Evolutionary conservation across 2,113 vertebrate genomes (phyloP).

Genomic region (Phoxinus phoxinus): DNA sequence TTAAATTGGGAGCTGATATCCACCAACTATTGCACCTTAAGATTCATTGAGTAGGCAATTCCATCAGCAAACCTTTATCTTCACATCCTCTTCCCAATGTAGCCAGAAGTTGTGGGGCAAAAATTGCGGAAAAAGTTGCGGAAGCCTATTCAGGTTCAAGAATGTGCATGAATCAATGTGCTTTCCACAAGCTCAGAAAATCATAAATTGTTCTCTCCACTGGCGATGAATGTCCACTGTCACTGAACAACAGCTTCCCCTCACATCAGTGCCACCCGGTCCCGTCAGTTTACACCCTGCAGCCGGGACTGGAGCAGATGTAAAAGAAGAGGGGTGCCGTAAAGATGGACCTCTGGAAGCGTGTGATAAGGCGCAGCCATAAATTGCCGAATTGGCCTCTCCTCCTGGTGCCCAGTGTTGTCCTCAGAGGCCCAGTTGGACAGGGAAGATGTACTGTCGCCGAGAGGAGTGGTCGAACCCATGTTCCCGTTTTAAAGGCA

Average conservation of each 20-base stretch:
- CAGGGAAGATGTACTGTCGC: neutral
- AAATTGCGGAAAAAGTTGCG: no score
- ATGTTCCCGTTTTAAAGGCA: neutral
- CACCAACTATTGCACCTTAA: neutral
- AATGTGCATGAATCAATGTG: slow-evolving; percentile 48
- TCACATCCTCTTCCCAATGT: neutral
- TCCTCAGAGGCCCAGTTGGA: neutral
- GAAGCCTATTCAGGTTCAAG: slow-evolving; percentile 70
- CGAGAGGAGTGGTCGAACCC: neutral
- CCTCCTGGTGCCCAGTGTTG: neutral
- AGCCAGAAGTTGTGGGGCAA: neutral
- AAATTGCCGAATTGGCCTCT: neutral
- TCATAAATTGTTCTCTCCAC: slow-evolving; percentile 71
- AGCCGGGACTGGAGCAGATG: neutral
- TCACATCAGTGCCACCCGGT: slow-evolving; percentile 58
- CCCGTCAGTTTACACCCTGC: neutral
- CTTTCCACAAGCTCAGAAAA: slow-evolving; percentile 63
- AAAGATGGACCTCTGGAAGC: slow-evolving; percentile 68
- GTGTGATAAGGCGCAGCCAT: neutral
- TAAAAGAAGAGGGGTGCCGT: slow-evolving; percentile 58
- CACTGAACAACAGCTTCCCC: slow-evolving; percentile 20
- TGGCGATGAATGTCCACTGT: slow-evolving; percentile 66
- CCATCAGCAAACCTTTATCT: neutral
- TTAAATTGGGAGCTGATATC: neutral
- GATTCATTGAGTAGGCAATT: neutral